Evolutionary conservation across 2,797 vertebrate genomes (phyloP).

Genomic region (Labeo calbasu): DNA sequence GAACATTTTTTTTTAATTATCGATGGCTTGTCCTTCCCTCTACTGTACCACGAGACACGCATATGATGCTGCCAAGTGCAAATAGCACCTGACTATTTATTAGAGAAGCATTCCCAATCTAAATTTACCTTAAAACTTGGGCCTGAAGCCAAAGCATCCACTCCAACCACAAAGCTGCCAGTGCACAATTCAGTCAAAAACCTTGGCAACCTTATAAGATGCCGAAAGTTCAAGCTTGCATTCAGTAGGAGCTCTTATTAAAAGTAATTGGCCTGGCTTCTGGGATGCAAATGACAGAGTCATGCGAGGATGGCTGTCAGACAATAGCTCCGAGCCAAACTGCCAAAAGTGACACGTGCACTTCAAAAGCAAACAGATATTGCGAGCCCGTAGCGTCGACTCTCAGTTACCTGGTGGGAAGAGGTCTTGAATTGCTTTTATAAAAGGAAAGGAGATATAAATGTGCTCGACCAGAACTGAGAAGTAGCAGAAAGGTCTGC

Average conservation of each 20-base stretch:
- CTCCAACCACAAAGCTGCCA: neutral
- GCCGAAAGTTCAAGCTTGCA: neutral
- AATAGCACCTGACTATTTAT: conserved; percentile 51
- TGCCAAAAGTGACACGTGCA: conserved; percentile 62
- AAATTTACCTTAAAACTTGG: conserved; percentile 50
- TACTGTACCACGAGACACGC: neutral
- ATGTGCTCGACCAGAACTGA: neutral
- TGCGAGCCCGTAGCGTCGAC: neutral
- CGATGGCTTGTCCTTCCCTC: neutral
- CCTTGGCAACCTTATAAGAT: neutral
- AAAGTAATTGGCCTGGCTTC: conserved; percentile 30
- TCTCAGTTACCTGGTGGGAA: conserved; percentile 32
- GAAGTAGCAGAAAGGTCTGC: conserved; percentile 46
- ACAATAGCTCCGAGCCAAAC: conserved; percentile 61
- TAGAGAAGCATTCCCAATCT: conserved; percentile 48
- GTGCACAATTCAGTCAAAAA: neutral
- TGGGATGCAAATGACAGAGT: conserved; percentile 43
- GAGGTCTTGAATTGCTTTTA: conserved; percentile 17
- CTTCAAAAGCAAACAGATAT: conserved; percentile 61
- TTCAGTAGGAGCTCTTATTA: conserved; percentile 8
- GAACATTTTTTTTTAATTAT: neutral
- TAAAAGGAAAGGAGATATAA: conserved; percentile 9
- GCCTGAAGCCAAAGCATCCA: conserved; percentile 25
- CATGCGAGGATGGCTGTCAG: conserved; percentile 22
- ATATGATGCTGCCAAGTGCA: conserved; percentile 34